Evolutionary conservation across 1,140 invertebrate genomes (phyloP), one percentile per base, ranked within the genome.

Genomic region (Lutraria rhynchaena): DNA sequence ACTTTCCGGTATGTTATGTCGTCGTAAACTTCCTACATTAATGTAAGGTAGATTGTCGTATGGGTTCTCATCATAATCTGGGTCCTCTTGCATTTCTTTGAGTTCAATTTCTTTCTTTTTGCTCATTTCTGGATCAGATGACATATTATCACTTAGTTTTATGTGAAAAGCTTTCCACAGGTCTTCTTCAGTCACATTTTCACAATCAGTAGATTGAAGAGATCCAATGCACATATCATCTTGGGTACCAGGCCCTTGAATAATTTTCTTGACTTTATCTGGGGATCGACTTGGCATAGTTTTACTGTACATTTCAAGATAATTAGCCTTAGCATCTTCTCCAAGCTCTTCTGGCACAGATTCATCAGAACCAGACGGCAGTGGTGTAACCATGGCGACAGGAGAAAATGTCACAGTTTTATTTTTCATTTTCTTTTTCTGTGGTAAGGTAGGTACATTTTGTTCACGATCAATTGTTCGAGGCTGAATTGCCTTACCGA

Each of bases 351-450:
- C 83, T 15, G 83, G 83, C 49, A 87, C 75, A 13, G 89, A 89
- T 69, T 89, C 89, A 49, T 90, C 87, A 0, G 87, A 89, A 22
- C 86, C 89, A 3, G 88, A 89, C 17, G 86, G 87, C 55, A 90
- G 71, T 41, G 89, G 89, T 29, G 88, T 89, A 35, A 89, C 88
- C 87, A 89, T 89, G 71, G 88, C 88, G 46, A 89, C 88, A 22
- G 88, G 89, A 37, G 87, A 89, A 83, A 89, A 90, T 49, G 87
- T 89, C 0, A 89, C 88, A 35, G 83, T 89, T 86, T 90, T 90
- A 67, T 84, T 80, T 73, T 86, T 82, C 24, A 81, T 83, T 41
- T 80, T 83, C 49, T 76, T 86, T 41, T 85, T 80, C 17, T 82
- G 73, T 1, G 85, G 81, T 63, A 83, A 71, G 11, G 77, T 69